Conservation (phyloP, 2,797 vertebrate genomes). For the Aselliscus stoliczkanus region DNA sequence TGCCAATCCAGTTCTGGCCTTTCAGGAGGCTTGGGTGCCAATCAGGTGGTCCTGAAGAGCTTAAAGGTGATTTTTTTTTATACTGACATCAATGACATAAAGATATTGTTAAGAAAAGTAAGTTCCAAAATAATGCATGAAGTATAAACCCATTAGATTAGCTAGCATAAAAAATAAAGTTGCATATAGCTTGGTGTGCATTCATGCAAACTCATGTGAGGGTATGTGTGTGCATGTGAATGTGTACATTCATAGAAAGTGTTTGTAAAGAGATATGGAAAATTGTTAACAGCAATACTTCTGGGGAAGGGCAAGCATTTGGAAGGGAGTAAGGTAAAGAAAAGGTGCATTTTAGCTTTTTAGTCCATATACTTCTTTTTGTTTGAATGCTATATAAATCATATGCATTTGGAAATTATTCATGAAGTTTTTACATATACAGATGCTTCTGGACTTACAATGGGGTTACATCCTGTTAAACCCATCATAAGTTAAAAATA, state of each 20-base stretch:
- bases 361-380: not conserved
- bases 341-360: conserved; percentile 10
- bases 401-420: not conserved
- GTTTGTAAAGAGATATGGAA: not conserved
- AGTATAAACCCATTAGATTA: not conserved
- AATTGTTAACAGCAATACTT: not conserved
- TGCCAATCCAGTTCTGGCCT: not conserved
- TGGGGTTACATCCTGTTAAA: not conserved
- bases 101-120: not conserved
- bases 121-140: not conserved
- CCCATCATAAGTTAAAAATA: not conserved
- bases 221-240: not conserved
- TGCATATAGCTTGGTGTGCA: not conserved
- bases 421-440: not conserved
- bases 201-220: not conserved
- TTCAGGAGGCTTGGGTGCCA: not conserved
- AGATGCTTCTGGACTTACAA: not conserved
- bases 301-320: not conserved
- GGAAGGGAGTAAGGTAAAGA: not conserved
- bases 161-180: not conserved
- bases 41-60: not conserved
- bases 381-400: not conserved
- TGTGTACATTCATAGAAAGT: not conserved
- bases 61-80: not conserved
- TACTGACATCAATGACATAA: not conserved